Evolutionary conservation across 2,797 vertebrate genomes (phyloP).

Genomic region (Galagoides demidoff): DNA sequence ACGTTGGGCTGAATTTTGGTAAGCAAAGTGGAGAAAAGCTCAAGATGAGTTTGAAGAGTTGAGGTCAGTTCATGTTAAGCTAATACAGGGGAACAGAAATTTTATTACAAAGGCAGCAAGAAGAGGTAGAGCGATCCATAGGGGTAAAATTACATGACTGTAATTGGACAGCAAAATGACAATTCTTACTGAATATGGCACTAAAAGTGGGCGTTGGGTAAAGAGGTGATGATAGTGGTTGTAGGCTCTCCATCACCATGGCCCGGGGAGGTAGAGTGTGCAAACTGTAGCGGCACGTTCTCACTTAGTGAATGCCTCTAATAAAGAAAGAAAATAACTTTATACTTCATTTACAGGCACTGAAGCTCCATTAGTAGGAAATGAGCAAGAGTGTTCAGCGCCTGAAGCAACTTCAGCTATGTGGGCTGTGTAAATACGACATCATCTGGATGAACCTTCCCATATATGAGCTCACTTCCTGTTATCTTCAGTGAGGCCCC

Average conservation of each 20-base stretch:
- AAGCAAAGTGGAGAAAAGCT: background rate
- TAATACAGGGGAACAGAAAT: background rate
- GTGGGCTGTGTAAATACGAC: background rate
- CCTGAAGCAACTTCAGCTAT: background rate
- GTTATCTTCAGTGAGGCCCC: background rate
- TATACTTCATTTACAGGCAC: background rate
- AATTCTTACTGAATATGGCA: background rate
- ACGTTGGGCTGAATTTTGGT: background rate
- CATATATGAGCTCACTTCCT: background rate
- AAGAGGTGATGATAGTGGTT: fast-evolving
- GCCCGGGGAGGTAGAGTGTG: background rate
- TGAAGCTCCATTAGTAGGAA: background rate
- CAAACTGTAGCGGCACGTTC: background rate
- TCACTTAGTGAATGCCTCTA: background rate
- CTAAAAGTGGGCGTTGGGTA: too few species aligned
- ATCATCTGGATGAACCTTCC: background rate
- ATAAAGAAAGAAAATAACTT: background rate
- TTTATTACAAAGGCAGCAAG: background rate
- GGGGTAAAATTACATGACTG: background rate
- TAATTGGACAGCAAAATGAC: background rate
- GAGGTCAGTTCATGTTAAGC: background rate
- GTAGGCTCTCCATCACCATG: background rate
- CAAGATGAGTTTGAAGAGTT: background rate
- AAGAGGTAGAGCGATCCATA: background rate
- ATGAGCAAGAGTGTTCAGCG: background rate